Evolutionary conservation across 2,888 invertebrate species (phyloP).

Genomic region (Epirrhoe tristata): DNA sequence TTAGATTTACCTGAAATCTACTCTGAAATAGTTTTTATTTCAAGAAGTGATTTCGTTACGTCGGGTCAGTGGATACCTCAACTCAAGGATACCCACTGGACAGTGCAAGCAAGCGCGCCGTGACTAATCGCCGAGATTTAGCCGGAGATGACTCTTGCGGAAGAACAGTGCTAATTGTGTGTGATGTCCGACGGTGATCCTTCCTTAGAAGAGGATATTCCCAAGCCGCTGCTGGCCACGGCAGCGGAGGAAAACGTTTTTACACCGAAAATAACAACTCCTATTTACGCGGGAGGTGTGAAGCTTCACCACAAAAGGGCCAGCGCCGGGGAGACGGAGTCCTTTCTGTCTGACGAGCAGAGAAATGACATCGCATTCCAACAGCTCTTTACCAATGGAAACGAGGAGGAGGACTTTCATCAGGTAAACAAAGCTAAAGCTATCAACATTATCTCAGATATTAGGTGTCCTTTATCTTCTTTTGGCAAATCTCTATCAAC

Average conservation of each 20-base stretch:
- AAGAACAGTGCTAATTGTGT: constrained; percentile 49
- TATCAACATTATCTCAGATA: background rate
- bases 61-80: constrained; percentile 15
- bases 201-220: constrained; percentile 80
- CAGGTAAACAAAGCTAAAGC: constrained; percentile 54
- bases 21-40: background rate
- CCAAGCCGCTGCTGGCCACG: constrained; percentile 70
- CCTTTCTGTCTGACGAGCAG: constrained; percentile 74
- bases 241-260: constrained; percentile 76
- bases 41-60: constrained; percentile 1
- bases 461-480: background rate
- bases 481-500: too few species aligned
- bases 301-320: constrained; percentile 72
- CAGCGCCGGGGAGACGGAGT: constrained; percentile 72
- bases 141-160: constrained; percentile 41
- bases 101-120: constrained; percentile 13
- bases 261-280: constrained; percentile 77
- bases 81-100: background rate
- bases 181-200: constrained; percentile 85
- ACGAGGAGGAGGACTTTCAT: constrained; percentile 69
- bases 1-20: background rate
- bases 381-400: constrained; percentile 75
- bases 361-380: constrained; percentile 78
- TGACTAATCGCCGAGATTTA: constrained; percentile 48
- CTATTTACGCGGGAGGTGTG: constrained; percentile 73